These are phyloP conservation scores for Cryptoblepharus egeriae DNA, from an alignment of 2,797 vertebrate species.

Conservation along the genomic window DNA sequence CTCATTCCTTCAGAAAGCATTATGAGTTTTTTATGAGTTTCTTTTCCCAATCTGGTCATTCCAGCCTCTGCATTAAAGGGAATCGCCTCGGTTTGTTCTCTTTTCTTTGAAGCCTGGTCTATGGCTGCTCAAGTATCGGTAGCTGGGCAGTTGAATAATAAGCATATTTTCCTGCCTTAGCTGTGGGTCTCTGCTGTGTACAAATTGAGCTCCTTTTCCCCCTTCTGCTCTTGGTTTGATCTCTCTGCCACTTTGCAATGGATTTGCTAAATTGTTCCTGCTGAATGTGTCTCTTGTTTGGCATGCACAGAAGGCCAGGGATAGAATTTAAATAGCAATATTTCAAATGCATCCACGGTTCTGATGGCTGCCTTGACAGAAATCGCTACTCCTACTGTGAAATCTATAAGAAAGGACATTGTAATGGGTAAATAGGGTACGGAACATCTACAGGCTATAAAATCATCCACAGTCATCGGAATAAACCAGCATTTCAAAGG, in stretches of 20 bases:
- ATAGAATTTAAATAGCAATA: conserved; percentile 40
- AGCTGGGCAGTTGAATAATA: conserved; percentile 9
- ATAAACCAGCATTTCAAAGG: conserved; percentile 16
- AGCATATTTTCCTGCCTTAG: not conserved
- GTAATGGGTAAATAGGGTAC: conserved; percentile 36
- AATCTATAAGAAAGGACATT: conserved; percentile 34
- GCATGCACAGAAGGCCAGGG: conserved; percentile 16
- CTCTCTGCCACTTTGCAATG: conserved; percentile 21
- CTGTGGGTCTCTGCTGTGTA: conserved; percentile 3
- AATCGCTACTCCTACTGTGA: conserved; percentile 30
- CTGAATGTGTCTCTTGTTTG: conserved; percentile 25
- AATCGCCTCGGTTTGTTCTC: not conserved
- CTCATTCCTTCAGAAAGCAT: not conserved
- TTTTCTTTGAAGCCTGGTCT: conserved; percentile 12
- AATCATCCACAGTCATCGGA: conserved; percentile 23
- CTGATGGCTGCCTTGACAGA: conserved; percentile 30
- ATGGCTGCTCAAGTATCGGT: not conserved
- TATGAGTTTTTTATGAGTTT: not conserved
- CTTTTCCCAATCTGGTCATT: not conserved
- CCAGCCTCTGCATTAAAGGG: not conserved
- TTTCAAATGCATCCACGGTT: conserved; percentile 27
- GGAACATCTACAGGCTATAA: conserved; percentile 11
- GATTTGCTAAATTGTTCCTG: conserved; percentile 36
- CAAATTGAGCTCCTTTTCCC: not conserved
- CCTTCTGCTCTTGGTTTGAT: not conserved